Base-by-base conservation (phyloP, 2,113 vertebrate species). In the Eulemur rufifrons region DNA sequence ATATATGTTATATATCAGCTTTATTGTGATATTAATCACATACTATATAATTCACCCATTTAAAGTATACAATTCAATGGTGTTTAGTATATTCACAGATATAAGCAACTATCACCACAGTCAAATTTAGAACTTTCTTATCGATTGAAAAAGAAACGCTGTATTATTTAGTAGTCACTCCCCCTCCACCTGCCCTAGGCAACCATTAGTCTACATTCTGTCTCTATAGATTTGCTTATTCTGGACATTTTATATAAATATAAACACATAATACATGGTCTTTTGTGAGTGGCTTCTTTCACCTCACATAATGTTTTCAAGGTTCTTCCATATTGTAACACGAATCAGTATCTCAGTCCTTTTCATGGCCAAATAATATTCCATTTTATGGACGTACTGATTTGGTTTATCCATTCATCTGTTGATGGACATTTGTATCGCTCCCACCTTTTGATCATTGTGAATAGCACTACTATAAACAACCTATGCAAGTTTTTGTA, bases 81-180 rank as follows among this genome's bases (percentile, higher is more conserved):
- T 64, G 64, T 87, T 93, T 37, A 71, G 45, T 77, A 66, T 76
- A 73, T 39, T 94, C 68, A 78, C 15, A 50, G 9, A 81, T 76
- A 77, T 18, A 12, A 63, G 5, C 59, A 86, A 50, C 8, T 25
- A n/a, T 90, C 20, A 59, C 66, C 18, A 54, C 3, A 74, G 59
- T 66, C 47, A 63, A 92, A 73, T 96, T 94, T 82, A 78, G 39
- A 45, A 82, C 61, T 93, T 92, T 91, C 34, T 82, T 27, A 59
- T 86, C 66, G 92, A 69, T 23, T 88, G 12, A 50, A 32, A 86
- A 66, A 52, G 32, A 92, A 91, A 76, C 2, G 2, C 13, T 11
- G 0, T 29, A 34, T 73, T n/a, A 34, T 85, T 34, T 42, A 45
- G 63, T 6, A 27, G 27, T 29, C n/a, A 77, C 10, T 59, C 34